phyloP scores from a whole-genome alignment of 2,888 invertebrate species.

The Himalopsyche kuldschensis region DNA sequence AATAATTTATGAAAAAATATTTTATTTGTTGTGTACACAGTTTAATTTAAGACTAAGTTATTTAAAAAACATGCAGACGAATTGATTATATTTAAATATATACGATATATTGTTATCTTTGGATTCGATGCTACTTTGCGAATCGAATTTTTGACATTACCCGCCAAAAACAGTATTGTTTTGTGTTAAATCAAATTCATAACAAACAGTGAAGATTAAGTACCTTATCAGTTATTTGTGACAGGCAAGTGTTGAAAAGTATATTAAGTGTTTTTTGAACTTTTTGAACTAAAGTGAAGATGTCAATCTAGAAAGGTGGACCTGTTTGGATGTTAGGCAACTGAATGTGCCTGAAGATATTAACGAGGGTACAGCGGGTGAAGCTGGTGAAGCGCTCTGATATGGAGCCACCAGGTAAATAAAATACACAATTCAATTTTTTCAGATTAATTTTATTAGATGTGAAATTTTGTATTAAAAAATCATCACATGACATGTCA shows the following conservation, averaged over 20 bases:
- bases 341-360: slow-evolving; percentile 39
- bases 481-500: too few relatives aligned
- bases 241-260: background rate
- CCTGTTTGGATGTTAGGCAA: slow-evolving; percentile 19
- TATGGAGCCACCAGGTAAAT: slow-evolving; percentile 37
- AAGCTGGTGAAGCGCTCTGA: slow-evolving; percentile 20
- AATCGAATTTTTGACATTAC: too few relatives aligned
- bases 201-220: background rate
- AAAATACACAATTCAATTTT: too few relatives aligned
- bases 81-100: too few relatives aligned
- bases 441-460: too few relatives aligned
- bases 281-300: background rate
- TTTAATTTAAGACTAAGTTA: background rate
- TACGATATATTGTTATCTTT: too few relatives aligned
- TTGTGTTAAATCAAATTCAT: background rate
- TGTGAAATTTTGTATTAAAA: too few relatives aligned
- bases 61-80: too few relatives aligned
- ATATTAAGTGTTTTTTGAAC: background rate
- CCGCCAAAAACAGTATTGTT: too few relatives aligned
- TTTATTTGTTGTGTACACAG: background rate
- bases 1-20: background rate
- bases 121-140: too few relatives aligned
- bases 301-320: background rate
- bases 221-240: background rate
- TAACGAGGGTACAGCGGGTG: slow-evolving; percentile 28